A percentile compares a stretch with the other conserved stretches of the same genome.
phyloP scores from a whole-genome alignment of 2,797 vertebrate genomes.

The Oceanodroma leucorhoa region DNA sequence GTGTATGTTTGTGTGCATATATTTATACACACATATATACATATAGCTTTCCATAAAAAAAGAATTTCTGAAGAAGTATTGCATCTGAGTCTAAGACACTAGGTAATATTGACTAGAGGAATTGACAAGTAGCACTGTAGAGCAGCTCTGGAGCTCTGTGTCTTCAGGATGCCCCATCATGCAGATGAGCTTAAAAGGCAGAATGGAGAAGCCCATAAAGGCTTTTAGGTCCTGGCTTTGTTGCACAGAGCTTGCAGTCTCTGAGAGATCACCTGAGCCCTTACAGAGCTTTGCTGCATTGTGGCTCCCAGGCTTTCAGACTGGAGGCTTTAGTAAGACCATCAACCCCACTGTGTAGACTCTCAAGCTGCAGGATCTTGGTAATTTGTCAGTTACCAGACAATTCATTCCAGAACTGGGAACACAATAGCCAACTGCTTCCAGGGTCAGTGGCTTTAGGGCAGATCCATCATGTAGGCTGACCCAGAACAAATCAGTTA shows the following conservation, averaged over 20 bases:
- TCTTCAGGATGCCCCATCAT: background rate
- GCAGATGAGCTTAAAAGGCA: background rate
- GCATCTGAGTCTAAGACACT: background rate
- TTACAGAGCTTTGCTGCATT: background rate
- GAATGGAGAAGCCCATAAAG: background rate
- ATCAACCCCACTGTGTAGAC: background rate
- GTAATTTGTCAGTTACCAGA: background rate
- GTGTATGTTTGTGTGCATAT: background rate
- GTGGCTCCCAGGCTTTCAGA: background rate
- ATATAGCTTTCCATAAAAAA: background rate
- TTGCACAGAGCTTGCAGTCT: background rate
- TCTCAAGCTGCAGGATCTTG: background rate
- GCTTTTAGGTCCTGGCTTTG: background rate
- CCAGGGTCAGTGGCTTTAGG: background rate
- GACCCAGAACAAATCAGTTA: background rate
- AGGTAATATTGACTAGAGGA: background rate
- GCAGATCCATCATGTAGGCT: background rate
- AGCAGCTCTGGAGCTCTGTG: background rate
- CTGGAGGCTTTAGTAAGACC: background rate
- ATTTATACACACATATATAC: accelerated
- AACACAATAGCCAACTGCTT: background rate
- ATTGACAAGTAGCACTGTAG: accelerated
- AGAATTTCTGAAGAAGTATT: background rate
- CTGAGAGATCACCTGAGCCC: background rate
- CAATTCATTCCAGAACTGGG: background rate